A percentile compares a stretch with the other conserved stretches of the same genome.
Evolutionary conservation across 2,888 invertebrate genomes (phyloP).

Genomic region (Euplexia lucipara): DNA sequence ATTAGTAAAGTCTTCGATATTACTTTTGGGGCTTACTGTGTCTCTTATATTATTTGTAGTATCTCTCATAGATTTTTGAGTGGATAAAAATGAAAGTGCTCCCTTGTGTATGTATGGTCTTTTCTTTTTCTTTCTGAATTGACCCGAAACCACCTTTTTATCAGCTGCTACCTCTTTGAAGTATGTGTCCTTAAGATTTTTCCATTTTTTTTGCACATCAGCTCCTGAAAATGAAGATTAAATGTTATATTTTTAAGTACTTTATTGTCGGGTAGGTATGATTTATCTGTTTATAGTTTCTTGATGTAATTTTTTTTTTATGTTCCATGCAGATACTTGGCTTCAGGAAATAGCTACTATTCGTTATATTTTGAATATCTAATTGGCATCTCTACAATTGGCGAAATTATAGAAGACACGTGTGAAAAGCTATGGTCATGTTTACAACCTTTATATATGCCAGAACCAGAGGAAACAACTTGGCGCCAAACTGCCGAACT

Average conservation of each 20-base stretch:
- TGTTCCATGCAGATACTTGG: not conserved
- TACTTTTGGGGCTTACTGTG: not conserved
- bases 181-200: constrained; percentile 3
- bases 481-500: not conserved
- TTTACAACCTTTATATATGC: too few species aligned
- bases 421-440: constrained; percentile 37
- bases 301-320: not conserved
- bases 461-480: constrained; percentile 3
- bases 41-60: constrained; percentile 4
- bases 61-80: too few species aligned
- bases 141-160: constrained; percentile 5
- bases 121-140: not conserved
- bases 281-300: not conserved
- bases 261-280: not conserved
- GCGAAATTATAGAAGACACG: constrained; percentile 30
- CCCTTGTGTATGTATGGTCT: not conserved
- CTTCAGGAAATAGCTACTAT: constrained; percentile 5
- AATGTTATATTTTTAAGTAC: not conserved
- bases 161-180: not conserved
- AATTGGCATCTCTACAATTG: constrained; percentile 28
- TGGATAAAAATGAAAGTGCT: constrained; percentile 4
- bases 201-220: constrained; percentile 1
- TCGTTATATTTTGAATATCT: constrained; percentile 31
- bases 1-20: not conserved
- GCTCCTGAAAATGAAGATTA: not conserved